These are phyloP conservation scores for Macrosteles quadrilineatus DNA, from an alignment of 1,140 invertebrate genomes.

Conservation along the genomic window DNA sequence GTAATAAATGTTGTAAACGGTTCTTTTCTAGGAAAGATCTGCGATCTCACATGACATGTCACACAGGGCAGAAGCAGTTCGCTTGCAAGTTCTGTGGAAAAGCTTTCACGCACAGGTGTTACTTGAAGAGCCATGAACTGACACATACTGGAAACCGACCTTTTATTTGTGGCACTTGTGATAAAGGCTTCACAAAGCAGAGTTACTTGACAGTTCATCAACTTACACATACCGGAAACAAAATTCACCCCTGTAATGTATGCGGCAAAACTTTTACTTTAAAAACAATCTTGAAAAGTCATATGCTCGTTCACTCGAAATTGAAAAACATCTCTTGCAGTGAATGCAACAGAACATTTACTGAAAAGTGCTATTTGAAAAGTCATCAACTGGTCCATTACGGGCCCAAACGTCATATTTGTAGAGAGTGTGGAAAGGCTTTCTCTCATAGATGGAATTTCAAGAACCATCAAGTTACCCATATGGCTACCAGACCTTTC, in stretches of 20 bases:
- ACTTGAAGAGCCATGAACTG: conserved; percentile 53
- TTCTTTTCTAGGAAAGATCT: conserved; percentile 24
- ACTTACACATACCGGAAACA: conserved; percentile 58
- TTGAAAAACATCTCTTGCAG: background rate
- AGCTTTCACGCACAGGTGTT: conserved; percentile 52
- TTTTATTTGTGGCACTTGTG: conserved; percentile 66
- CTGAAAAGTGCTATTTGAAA: conserved; percentile 51
- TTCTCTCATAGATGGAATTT: conserved; percentile 56
- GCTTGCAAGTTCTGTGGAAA: conserved; percentile 54
- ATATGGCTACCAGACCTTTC: conserved; percentile 61
- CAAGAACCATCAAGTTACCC: conserved; percentile 52
- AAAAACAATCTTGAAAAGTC: conserved; percentile 35
- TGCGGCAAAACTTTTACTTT: conserved; percentile 59
- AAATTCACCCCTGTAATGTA: conserved; percentile 62
- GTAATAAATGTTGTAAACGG: conserved; percentile 25
- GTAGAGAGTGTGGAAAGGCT: conserved; percentile 56
- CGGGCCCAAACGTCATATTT: conserved; percentile 51
- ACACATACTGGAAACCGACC: conserved; percentile 63
- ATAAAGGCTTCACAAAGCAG: conserved; percentile 62
- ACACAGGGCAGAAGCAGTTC: conserved; percentile 48
- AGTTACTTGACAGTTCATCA: conserved; percentile 42
- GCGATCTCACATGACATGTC: conserved; percentile 28
- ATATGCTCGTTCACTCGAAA: background rate
- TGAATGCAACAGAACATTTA: background rate
- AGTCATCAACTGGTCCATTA: conserved; percentile 51